These are phyloP conservation scores for Antitype chi DNA, from an alignment of 2,888 invertebrate genomes.

Conservation along the genomic window DNA sequence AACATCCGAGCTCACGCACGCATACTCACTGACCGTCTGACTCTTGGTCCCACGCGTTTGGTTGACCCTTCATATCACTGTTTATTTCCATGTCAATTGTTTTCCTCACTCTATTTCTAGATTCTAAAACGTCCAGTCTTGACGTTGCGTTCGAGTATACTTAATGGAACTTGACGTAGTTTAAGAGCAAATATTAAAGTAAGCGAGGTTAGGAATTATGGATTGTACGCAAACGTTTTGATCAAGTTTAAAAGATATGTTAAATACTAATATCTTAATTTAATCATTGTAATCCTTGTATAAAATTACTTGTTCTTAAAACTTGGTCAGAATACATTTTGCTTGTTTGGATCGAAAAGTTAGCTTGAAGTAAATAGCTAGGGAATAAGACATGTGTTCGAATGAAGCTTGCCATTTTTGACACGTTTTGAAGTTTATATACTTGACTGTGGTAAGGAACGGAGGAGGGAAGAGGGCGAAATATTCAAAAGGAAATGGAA, in stretches of 20 bases:
- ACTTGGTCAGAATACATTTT: constrained; percentile 63
- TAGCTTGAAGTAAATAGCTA: constrained; percentile 57
- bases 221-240: constrained; percentile 59
- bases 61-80: constrained; percentile 57
- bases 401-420: constrained; percentile 66
- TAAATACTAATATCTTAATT: constrained; percentile 45
- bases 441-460: constrained; percentile 46
- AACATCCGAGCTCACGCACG: constrained; percentile 63
- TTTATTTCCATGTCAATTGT: constrained; percentile 63
- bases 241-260: constrained; percentile 60
- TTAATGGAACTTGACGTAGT: constrained; percentile 51
- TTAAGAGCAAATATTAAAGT: constrained; percentile 43
- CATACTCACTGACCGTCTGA: constrained; percentile 16
- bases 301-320: constrained; percentile 44
- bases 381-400: constrained; percentile 62
- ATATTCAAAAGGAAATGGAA: not conserved
- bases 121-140: constrained; percentile 59
- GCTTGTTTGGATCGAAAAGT: constrained; percentile 53
- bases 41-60: constrained; percentile 17
- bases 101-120: constrained; percentile 44
- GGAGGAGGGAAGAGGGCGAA: not conserved
- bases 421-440: constrained; percentile 66
- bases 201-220: constrained; percentile 51
- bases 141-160: constrained; percentile 55
- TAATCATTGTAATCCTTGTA: constrained; percentile 44